phyloP scores from a whole-genome alignment of 2,113 vertebrate genomes.

The Hymenochirus boettgeri region DNA sequence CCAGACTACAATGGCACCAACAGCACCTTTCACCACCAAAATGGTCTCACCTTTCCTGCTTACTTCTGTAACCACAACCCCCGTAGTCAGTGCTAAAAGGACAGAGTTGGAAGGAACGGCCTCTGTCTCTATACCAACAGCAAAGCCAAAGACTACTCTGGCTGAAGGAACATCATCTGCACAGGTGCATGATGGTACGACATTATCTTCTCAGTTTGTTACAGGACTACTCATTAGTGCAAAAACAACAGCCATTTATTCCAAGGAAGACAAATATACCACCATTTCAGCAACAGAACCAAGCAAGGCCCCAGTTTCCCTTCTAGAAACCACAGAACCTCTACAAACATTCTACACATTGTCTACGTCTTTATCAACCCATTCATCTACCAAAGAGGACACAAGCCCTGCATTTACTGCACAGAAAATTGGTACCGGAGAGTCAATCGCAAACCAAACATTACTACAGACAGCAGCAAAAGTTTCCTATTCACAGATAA shows the following conservation, averaged over 20 bases:
- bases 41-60: constrained; percentile 47
- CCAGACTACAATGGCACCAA: constrained; percentile 39
- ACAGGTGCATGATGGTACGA: constrained; percentile 37
- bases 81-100: constrained; percentile 38
- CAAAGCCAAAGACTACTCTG: constrained; percentile 33
- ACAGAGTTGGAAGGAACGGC: neutral
- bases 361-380: neutral
- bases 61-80: constrained; percentile 11
- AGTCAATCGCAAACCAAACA: constrained; percentile 20
- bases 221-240: constrained; percentile 35
- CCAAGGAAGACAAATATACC: constrained; percentile 38
- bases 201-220: constrained; percentile 37
- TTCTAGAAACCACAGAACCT: rapidly evolving
- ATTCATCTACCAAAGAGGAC: constrained; percentile 10
- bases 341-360: neutral
- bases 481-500: neutral
- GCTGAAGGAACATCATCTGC: constrained; percentile 17
- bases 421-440: constrained; percentile 2
- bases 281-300: constrained; percentile 1
- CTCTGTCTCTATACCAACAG: constrained; percentile 8
- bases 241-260: constrained; percentile 10
- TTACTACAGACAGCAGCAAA: neutral
- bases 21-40: constrained; percentile 47
- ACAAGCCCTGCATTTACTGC: constrained; percentile 11
- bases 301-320: neutral